Evolutionary conservation across 2,113 vertebrate genomes (phyloP).

Genomic region (Otolemur garnettii): DNA sequence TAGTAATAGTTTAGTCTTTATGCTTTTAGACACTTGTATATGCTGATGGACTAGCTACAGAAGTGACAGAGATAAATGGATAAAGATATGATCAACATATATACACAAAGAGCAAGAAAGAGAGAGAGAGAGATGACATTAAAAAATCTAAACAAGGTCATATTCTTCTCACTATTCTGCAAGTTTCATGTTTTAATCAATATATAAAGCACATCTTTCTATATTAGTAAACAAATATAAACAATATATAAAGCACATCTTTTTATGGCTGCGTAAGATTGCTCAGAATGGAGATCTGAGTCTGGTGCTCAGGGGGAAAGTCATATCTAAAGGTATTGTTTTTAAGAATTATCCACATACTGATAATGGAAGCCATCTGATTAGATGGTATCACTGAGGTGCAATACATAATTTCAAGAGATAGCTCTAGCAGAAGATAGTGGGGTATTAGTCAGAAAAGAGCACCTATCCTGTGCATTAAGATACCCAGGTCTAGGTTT

Average conservation of each 20-base stretch:
- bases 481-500: not conserved
- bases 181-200: not conserved
- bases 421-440: not conserved
- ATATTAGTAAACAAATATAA: conserved; percentile 15
- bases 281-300: not conserved
- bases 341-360: not conserved
- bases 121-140: not conserved
- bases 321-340: not conserved
- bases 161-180: not conserved
- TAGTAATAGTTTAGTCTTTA: not conserved
- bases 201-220: not conserved
- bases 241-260: not conserved
- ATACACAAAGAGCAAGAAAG: not conserved
- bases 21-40: not conserved
- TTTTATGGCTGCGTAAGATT: not conserved
- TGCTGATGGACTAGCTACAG: not conserved
- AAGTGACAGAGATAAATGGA: not conserved
- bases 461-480: not conserved
- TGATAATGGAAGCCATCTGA: not conserved
- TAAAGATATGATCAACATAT: not conserved
- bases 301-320: not conserved
- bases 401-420: not conserved
- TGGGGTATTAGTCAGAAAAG: conserved; percentile 1
- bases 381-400: not conserved
- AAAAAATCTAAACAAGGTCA: not conserved